Evolutionary conservation across 1,140 invertebrate species (phyloP).

Genomic region (Neodiprion fabricii): DNA sequence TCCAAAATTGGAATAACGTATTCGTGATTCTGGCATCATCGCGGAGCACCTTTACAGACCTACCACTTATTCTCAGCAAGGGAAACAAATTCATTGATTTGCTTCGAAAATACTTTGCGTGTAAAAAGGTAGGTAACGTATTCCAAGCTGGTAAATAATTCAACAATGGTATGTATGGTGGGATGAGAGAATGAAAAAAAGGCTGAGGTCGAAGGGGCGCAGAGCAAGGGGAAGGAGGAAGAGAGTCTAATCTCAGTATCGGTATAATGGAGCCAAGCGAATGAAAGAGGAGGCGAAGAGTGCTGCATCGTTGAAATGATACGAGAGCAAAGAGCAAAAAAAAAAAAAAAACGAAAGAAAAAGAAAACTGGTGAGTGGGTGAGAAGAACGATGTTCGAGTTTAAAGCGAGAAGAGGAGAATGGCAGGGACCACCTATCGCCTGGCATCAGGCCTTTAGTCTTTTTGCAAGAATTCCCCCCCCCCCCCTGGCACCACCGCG

Average conservation of each 20-base stretch:
- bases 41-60: too few relatives aligned
- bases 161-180: conserved; percentile 35
- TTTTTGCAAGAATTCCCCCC: too few relatives aligned
- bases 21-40: too few relatives aligned
- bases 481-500: too few relatives aligned
- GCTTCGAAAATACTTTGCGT: conserved; percentile 21
- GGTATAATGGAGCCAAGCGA: neutral
- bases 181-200: conserved; percentile 8
- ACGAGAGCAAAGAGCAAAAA: neutral
- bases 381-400: too few relatives aligned
- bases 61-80: too few relatives aligned
- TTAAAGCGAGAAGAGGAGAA: too few relatives aligned
- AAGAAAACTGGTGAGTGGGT: neutral
- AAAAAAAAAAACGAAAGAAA: neutral
- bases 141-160: conserved; percentile 40
- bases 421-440: too few relatives aligned
- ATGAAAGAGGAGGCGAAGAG: neutral
- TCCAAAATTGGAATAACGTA: too few relatives aligned
- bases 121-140: neutral
- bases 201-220: neutral
- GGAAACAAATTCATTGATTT: conserved; percentile 11
- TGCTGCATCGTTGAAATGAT: neutral
- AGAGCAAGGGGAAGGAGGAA: conserved; percentile 18
- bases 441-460: too few relatives aligned
- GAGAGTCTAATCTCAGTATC: conserved; percentile 10